Conservation (phyloP, 2,888 invertebrate genomes). For the Spilarctia lutea region DNA sequence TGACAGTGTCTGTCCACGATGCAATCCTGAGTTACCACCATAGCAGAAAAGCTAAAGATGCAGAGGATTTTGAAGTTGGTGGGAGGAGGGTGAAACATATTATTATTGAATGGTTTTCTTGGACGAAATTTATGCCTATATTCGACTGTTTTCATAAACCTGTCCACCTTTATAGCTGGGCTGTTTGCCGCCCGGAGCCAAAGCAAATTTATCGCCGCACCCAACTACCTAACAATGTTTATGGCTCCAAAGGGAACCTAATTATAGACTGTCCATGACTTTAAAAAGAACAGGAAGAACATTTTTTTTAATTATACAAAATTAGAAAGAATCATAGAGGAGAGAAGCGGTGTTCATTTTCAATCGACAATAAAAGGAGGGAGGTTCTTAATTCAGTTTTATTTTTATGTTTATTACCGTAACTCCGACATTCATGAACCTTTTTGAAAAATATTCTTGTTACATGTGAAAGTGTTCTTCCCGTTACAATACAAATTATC, state of each 20-base stretch:
- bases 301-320: not conserved
- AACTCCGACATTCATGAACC: no score
- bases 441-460: no score
- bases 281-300: not conserved
- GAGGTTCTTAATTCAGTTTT: not conserved
- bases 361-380: not conserved
- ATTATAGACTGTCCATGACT: not conserved
- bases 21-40: not conserved
- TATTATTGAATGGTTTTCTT: not conserved
- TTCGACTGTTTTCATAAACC: slow-evolving; percentile 6
- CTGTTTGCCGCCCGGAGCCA: slow-evolving; percentile 9
- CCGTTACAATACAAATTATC: no score
- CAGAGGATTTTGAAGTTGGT: not conserved
- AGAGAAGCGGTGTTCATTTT: not conserved
- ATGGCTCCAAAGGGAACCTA: not conserved
- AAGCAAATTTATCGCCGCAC: slow-evolving; percentile 9
- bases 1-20: no score
- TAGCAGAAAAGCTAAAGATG: not conserved
- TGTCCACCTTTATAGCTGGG: slow-evolving; percentile 4
- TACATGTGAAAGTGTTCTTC: no score
- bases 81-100: not conserved
- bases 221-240: not conserved
- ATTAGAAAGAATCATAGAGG: not conserved
- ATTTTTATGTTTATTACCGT: not conserved
- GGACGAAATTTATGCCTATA: slow-evolving; percentile 1